Evolutionary conservation across 2,797 vertebrate genomes (phyloP).

Genomic region (Acanthopagrus latus): DNA sequence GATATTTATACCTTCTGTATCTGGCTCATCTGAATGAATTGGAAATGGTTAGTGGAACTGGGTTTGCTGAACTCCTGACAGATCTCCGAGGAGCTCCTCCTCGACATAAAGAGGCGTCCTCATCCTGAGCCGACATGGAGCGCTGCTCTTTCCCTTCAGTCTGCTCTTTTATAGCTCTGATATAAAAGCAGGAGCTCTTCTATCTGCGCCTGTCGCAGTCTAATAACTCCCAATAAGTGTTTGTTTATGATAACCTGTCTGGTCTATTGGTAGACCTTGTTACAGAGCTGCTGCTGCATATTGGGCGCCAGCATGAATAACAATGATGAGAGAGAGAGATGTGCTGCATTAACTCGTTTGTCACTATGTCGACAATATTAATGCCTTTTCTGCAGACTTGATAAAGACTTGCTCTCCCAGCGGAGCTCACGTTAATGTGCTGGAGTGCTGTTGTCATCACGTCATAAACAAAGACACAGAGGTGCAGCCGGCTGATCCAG

Average conservation of each 20-base stretch:
- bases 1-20: slow-evolving; percentile 37
- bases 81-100: slow-evolving; percentile 27
- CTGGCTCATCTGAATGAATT: slow-evolving; percentile 45
- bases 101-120: slow-evolving; percentile 28
- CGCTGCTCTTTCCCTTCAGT: slow-evolving; percentile 8
- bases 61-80: slow-evolving; percentile 42
- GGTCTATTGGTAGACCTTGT: slow-evolving; percentile 31
- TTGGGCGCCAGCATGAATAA: slow-evolving; percentile 31
- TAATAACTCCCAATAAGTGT: slow-evolving; percentile 49
- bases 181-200: slow-evolving; percentile 25
- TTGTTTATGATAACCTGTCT: slow-evolving; percentile 50
- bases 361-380: slow-evolving; percentile 52
- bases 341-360: slow-evolving; percentile 54
- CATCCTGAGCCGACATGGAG: neutral
- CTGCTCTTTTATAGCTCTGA: slow-evolving; percentile 25
- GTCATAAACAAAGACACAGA: slow-evolving; percentile 26
- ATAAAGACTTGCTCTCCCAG: slow-evolving; percentile 19
- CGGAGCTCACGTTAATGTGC: slow-evolving; percentile 44
- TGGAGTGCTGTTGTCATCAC: slow-evolving; percentile 32
- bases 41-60: slow-evolving; percentile 28
- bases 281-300: slow-evolving; percentile 43
- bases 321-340: slow-evolving; percentile 43
- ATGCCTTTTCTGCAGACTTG: slow-evolving; percentile 55
- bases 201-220: slow-evolving; percentile 25
- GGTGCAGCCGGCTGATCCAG: neutral